Evolutionary conservation across 2,888 invertebrate genomes (phyloP), one percentile per base, ranked within the genome.

Genomic region (Ennomos quercinarius): DNA sequence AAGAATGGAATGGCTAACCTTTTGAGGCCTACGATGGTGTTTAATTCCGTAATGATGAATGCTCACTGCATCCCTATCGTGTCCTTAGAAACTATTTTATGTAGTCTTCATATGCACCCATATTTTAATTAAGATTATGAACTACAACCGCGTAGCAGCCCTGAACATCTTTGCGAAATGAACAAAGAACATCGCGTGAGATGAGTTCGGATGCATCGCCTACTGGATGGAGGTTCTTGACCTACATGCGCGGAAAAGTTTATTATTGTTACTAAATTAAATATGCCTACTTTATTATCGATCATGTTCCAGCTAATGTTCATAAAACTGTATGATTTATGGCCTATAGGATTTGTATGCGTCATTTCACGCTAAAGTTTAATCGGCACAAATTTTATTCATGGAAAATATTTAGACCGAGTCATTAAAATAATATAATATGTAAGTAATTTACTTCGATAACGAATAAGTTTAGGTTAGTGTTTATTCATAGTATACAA

Each of bases 181-280:
- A 68, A 71, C 71, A 74, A 79, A 78, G 73, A 74, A 70, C 69
- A 70, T 75, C 67, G 75, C 78, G 75, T 78, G 74, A 68, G 71
- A 70, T 72, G 68, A 66, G 72, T 73, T 79, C 66, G 66, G 74
- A 74, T 80, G 80, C 77, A 76, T 70, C 68, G 66, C 59, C 62
- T 67, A 66, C 61, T 70, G 71, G 70, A 73, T 63, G 62, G 77
- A 82, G 87, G 84, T 86, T 83, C 83, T 85, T 87, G 86, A 86
- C 86, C 85, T 70, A 84, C 76, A 79, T 81, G 78, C 67, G 67
- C 70, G 75, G 64, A 72, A 72, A 67, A 43, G 47, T 66, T 71
- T 78, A 78, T 80, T 74, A 78, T 76, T 67, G 72, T 74, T 74
- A 74, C 72, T 66, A 71, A 64, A 71, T 71, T 67, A 71, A 27